Percentiles rank a stretch among this genome's conserved stretches.
Evolutionary conservation across 2,113 vertebrate species (phyloP).

Genomic region (Larimichthys crocea): DNA sequence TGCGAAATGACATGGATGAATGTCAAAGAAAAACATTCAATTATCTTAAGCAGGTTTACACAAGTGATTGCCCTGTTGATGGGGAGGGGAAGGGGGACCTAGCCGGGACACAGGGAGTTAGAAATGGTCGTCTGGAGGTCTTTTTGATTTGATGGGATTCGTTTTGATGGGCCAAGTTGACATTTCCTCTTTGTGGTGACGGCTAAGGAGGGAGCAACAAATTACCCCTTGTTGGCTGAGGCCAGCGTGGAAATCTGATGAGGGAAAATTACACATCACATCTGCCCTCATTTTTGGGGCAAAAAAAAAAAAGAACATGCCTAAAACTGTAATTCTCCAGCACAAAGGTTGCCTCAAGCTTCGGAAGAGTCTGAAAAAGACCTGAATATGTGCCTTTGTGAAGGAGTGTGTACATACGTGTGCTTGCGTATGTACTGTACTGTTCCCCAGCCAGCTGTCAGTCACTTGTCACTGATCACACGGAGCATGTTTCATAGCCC

Average conservation of each 20-base stretch:
- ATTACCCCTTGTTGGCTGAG: conserved; percentile 62
- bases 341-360: conserved; percentile 20
- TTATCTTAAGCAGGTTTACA: conserved; percentile 67
- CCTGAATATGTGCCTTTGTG: conserved; percentile 49
- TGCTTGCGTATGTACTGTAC: conserved; percentile 38
- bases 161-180: conserved; percentile 68
- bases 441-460: conserved; percentile 38
- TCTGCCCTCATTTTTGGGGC: conserved; percentile 72
- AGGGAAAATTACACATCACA: conserved; percentile 77
- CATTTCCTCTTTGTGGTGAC: conserved; percentile 71
- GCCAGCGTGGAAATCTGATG: conserved; percentile 69
- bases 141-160: conserved; percentile 55
- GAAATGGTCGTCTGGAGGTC: conserved; percentile 31
- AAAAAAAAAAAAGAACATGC: conserved; percentile 27
- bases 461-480: conserved; percentile 41
- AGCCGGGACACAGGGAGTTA: background rate
- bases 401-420: background rate
- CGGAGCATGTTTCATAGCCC: conserved; percentile 28
- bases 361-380: background rate
- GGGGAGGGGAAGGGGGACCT: background rate
- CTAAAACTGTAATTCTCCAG: conserved; percentile 44
- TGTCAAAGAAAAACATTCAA: conserved; percentile 72
- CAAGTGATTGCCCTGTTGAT: conserved; percentile 64
- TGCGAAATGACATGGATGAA: conserved; percentile 63
- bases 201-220: conserved; percentile 66